These are phyloP conservation scores for Archivesica marissinica DNA, from an alignment of 1,140 invertebrate species.

Conservation along the genomic window DNA sequence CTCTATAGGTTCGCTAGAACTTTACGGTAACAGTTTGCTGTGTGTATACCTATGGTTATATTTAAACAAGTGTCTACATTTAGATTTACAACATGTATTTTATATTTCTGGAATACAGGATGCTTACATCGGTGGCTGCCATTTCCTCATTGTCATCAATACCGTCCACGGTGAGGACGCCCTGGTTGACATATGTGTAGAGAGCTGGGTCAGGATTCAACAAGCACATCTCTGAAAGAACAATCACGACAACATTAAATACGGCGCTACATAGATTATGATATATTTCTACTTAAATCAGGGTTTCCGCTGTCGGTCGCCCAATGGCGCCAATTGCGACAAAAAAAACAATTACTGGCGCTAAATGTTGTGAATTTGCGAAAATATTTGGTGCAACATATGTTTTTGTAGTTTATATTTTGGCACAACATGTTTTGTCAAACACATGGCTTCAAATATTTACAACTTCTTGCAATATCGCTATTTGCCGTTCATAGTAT, in stretches of 20 bases:
- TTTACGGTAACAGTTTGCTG: background rate
- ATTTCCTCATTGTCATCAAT: slow-evolving; percentile 99
- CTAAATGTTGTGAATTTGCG: too few species aligned
- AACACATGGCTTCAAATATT: too few species aligned
- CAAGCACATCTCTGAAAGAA: slow-evolving; percentile 91
- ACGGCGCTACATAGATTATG: too few species aligned
- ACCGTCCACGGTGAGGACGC: slow-evolving; percentile 97
- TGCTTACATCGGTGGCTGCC: slow-evolving; percentile 95
- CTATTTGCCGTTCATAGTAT: too few species aligned
- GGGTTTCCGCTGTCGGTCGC: too few species aligned
- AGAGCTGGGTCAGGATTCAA: slow-evolving; percentile 92
- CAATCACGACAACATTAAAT: background rate
- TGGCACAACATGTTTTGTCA: too few species aligned
- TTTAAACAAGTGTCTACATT: background rate
- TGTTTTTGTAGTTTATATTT: too few species aligned
- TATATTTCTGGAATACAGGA: slow-evolving; percentile 87
- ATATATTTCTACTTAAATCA: too few species aligned
- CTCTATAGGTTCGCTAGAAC: background rate
- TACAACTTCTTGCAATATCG: too few species aligned
- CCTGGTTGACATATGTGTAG: slow-evolving; percentile 98
- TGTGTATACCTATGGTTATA: background rate
- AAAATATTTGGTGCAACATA: too few species aligned
- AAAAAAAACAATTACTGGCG: too few species aligned
- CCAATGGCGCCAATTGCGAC: too few species aligned
- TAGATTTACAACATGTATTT: background rate